These are phyloP conservation scores for Drosophila paulistorum DNA, from an alignment of 1,140 invertebrate species.

Conservation along the genomic window DNA sequence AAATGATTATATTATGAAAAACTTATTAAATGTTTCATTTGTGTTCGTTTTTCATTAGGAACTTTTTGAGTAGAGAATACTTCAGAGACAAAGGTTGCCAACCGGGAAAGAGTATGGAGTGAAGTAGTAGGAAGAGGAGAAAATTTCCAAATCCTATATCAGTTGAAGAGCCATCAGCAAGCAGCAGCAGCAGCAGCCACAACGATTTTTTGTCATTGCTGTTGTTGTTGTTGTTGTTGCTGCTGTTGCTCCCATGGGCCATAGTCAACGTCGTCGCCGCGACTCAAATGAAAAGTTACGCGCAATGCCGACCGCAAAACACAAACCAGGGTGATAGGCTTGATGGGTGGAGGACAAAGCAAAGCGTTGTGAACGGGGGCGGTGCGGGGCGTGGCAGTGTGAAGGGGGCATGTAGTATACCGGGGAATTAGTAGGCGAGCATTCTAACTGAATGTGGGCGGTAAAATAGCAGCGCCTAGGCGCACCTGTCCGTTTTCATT, in stretches of 20 bases:
- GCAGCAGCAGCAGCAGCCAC: slow-evolving; percentile 11
- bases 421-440: neutral
- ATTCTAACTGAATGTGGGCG: slow-evolving; percentile 9
- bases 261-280: slow-evolving; percentile 38
- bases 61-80: neutral
- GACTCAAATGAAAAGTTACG: slow-evolving; percentile 57
- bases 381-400: neutral
- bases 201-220: slow-evolving; percentile 8
- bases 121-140: slow-evolving; percentile 8
- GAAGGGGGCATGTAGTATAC: neutral
- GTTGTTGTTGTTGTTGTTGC: slow-evolving; percentile 21
- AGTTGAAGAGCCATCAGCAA: slow-evolving; percentile 21
- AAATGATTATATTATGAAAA: neutral
- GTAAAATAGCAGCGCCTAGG: slow-evolving; percentile 4
- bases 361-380: neutral
- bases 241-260: slow-evolving; percentile 23
- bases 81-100: neutral
- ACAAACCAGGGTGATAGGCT: no score
- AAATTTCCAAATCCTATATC: slow-evolving; percentile 20
- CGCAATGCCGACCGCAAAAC: slow-evolving; percentile 26
- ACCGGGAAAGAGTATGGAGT: neutral
- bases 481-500: slow-evolving; percentile 75
- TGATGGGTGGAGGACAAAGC: neutral
- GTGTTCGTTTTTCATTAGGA: neutral
- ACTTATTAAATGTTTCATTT: slow-evolving; percentile 3